Percentiles rank a stretch among this genome's conserved stretches.
phyloP scores from a whole-genome alignment of 2,888 invertebrate species.

The Xanthorhoe spadicearia region DNA sequence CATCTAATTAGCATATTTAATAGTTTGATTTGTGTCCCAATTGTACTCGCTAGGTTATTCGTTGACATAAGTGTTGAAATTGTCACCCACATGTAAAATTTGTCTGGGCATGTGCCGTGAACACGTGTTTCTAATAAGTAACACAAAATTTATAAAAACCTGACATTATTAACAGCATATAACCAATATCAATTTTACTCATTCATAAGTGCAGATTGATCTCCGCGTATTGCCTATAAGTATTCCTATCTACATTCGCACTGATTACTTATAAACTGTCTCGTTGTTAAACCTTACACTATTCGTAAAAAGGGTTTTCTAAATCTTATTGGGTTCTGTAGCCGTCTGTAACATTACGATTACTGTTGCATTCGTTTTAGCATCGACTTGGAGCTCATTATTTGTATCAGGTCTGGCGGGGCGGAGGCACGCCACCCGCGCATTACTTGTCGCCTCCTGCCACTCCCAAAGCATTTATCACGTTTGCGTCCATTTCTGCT shows the following conservation, averaged over 20 bases:
- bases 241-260: not conserved
- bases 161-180: slow-evolving; percentile 3
- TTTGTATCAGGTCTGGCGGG: slow-evolving; percentile 17
- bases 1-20: slow-evolving; percentile 31
- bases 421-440: slow-evolving; percentile 20
- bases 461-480: slow-evolving; percentile 17
- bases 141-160: not conserved
- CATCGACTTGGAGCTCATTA: slow-evolving; percentile 18
- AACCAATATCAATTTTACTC: too few species aligned
- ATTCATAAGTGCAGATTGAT: too few species aligned
- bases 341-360: slow-evolving; percentile 8
- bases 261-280: not conserved
- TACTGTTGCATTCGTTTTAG: slow-evolving; percentile 13
- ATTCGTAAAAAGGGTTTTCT: not conserved
- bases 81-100: slow-evolving; percentile 30
- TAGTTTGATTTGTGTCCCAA: slow-evolving; percentile 38
- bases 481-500: slow-evolving; percentile 6
- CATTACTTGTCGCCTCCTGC: slow-evolving; percentile 13
- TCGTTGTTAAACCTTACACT: not conserved
- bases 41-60: slow-evolving; percentile 37
- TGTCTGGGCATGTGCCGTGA: slow-evolving; percentile 8
- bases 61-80: slow-evolving; percentile 37
- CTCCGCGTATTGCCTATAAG: not conserved
- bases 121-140: not conserved
- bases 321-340: not conserved